Conservation (phyloP, 2,113 vertebrate genomes). For the Lethenteron camtschaticum region DNA sequence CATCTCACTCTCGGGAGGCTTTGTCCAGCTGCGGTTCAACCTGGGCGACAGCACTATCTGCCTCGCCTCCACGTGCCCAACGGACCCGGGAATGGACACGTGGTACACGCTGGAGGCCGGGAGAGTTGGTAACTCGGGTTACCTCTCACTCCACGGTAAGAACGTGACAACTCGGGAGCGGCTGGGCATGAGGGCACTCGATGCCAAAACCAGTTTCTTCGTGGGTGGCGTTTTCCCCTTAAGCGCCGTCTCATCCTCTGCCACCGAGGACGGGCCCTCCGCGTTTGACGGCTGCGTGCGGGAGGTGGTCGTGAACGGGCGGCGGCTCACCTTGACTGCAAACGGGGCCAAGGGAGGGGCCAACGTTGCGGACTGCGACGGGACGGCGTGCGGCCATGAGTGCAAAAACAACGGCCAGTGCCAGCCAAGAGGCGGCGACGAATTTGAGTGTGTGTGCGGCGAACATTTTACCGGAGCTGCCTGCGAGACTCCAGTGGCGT, state of each 20-base stretch:
- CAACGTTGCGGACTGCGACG: constrained; percentile 51
- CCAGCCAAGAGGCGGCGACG: constrained; percentile 11
- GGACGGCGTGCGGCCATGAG: constrained; percentile 38
- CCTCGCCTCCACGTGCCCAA: constrained; percentile 22
- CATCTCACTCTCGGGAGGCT: constrained; percentile 32
- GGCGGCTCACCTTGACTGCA: constrained; percentile 35
- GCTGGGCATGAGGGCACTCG: constrained; percentile 29
- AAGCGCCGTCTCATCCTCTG: constrained; percentile 24
- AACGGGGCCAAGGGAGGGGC: constrained; percentile 27
- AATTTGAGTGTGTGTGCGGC: constrained; percentile 33
- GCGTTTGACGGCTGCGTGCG: constrained; percentile 40
- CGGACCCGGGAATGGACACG: constrained; percentile 16
- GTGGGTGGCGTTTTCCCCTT: constrained; percentile 41
- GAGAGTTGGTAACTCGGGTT: constrained; percentile 29
- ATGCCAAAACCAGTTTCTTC: constrained; percentile 34
- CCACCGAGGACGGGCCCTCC: constrained; percentile 24
- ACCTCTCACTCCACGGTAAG: constrained; percentile 30
- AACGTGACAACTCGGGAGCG: constrained; percentile 19
- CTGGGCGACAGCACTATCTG: constrained; percentile 32
- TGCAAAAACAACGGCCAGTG: constrained; percentile 37
- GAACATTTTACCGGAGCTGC: constrained; percentile 25
- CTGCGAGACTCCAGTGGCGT: constrained; percentile 31
- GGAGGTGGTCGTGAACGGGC: constrained; percentile 32
- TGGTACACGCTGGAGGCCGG: constrained; percentile 41
- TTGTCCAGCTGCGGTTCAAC: constrained; percentile 40